Percentiles rank a stretch among this genome's conserved stretches.
Evolutionary conservation across 2,797 vertebrate species (phyloP).

Genomic region (Phaenicophaeus curvirostris): DNA sequence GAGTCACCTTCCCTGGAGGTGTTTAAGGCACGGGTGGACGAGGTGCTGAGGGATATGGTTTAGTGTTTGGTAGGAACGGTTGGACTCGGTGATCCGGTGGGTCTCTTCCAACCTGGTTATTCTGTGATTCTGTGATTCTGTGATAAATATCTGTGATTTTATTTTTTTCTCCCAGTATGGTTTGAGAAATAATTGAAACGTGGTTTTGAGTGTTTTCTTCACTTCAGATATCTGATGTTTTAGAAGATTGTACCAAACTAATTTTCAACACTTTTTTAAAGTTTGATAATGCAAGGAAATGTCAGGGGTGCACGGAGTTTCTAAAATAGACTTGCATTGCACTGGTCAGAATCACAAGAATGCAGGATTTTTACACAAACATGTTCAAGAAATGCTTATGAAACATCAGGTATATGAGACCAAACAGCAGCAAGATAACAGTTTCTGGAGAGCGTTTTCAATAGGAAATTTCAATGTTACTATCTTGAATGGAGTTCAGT

Average conservation of each 20-base stretch:
- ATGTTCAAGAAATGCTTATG: neutral
- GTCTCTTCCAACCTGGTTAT: too few species aligned
- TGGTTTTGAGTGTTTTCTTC: neutral
- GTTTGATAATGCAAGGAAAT: neutral
- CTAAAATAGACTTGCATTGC: neutral
- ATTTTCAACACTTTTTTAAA: neutral
- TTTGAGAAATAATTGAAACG: neutral
- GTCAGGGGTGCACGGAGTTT: neutral
- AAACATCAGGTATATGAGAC: neutral
- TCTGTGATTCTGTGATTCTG: too few species aligned
- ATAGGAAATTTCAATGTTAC: neutral
- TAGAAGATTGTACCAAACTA: neutral
- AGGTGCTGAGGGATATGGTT: too few species aligned
- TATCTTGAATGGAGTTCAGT: neutral
- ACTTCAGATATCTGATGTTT: neutral
- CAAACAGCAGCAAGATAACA: neutral
- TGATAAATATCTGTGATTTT: neutral
- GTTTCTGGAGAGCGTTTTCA: neutral
- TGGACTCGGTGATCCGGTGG: too few species aligned
- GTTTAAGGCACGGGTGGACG: too few species aligned
- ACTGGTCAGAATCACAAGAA: neutral
- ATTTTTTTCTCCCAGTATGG: neutral
- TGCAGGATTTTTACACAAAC: neutral
- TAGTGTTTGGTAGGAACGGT: too few species aligned
- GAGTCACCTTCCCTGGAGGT: too few species aligned